Evolutionary conservation across 2,888 invertebrate species (phyloP).

Genomic region (Drosophila peninsularis): DNA sequence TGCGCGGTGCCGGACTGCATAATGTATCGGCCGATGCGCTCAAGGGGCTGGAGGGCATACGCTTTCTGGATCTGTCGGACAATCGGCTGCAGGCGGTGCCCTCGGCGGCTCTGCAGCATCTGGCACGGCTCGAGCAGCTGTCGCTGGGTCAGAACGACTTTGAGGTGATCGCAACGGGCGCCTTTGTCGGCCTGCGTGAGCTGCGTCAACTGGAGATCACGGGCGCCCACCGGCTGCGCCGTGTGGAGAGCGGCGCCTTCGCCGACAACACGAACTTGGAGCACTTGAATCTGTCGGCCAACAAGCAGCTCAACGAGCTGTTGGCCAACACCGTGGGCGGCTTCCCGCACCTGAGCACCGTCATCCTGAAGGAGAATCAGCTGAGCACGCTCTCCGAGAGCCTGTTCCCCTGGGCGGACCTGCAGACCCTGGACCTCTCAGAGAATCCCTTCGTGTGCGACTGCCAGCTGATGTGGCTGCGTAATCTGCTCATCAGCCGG

Average conservation of each 20-base stretch:
- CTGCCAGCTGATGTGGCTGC: constrained; percentile 92
- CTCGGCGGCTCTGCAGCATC: constrained; percentile 89
- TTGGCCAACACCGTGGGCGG: constrained; percentile 92
- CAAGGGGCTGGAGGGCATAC: constrained; percentile 89
- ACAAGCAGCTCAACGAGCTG: constrained; percentile 89
- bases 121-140: constrained; percentile 91
- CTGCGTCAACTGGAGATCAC: constrained; percentile 91
- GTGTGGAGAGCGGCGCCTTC: constrained; percentile 91
- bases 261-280: constrained; percentile 93
- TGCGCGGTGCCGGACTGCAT: constrained; percentile 92
- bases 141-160: constrained; percentile 94
- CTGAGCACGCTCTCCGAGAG: constrained; percentile 91
- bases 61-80: constrained; percentile 91
- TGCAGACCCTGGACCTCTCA: constrained; percentile 90
- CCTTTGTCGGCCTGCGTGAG: constrained; percentile 92
- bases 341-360: constrained; percentile 91
- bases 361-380: constrained; percentile 92
- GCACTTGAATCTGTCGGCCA: constrained; percentile 90
- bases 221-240: constrained; percentile 90
- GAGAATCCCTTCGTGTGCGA: constrained; percentile 93
- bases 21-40: constrained; percentile 92
- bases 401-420: constrained; percentile 91
- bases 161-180: constrained; percentile 88
- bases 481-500: constrained; percentile 87
- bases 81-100: constrained; percentile 91